Percentiles rank a stretch among this genome's conserved stretches.
Conservation (phyloP, 2,797 vertebrate genomes). For the Cercopithecus hamlyni region DNA sequence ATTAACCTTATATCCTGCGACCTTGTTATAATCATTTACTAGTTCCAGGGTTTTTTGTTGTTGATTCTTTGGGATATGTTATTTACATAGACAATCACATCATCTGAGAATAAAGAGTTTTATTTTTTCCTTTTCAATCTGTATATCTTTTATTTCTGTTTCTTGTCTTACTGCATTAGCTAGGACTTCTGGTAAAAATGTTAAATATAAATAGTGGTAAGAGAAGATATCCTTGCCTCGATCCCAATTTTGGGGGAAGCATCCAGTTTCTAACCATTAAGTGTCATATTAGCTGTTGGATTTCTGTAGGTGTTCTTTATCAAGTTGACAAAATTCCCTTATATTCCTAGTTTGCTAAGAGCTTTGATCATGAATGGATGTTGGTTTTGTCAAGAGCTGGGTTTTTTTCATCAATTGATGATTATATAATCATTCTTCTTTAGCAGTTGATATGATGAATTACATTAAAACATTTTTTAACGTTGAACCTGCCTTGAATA, state of each 20-base stretch:
- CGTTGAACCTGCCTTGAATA: background rate
- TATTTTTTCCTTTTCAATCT: background rate
- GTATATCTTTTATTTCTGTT: background rate
- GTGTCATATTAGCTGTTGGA: background rate
- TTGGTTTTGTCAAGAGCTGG: background rate
- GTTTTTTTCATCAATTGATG: background rate
- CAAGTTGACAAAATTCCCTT: background rate
- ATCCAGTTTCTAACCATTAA: background rate
- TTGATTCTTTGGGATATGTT: background rate
- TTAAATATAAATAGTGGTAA: background rate
- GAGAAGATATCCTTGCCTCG: background rate
- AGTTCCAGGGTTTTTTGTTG: background rate
- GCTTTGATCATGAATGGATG: background rate
- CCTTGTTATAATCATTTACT: background rate
- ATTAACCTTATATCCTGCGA: background rate
- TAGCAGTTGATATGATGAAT: background rate
- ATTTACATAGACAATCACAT: background rate
- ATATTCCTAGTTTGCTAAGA: background rate
- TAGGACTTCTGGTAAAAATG: background rate
- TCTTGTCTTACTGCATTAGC: background rate
- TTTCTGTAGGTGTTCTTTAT: background rate
- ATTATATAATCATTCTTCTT: background rate
- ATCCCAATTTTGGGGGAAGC: background rate
- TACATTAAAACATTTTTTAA: too few species aligned
- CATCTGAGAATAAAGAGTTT: background rate